These are phyloP conservation scores for Hypsibius dujardini DNA, from an alignment of 1,140 invertebrate genomes.

Conservation along the genomic window DNA sequence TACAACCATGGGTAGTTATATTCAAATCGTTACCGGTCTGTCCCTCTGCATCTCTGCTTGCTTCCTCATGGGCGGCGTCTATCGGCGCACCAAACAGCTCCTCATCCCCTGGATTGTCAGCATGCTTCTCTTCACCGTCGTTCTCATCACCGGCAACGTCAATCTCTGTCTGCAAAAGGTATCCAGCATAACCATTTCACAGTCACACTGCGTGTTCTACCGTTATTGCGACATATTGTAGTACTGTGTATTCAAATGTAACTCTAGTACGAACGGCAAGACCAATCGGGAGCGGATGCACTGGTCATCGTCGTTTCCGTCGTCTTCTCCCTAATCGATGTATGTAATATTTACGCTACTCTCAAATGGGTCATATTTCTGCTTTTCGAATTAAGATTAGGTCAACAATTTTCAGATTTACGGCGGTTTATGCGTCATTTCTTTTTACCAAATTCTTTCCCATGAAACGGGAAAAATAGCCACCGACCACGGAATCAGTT, in stretches of 20 bases:
- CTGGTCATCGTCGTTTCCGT: not conserved
- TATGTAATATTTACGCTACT: not conserved
- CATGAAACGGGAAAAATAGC: not conserved
- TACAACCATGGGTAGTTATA: not conserved
- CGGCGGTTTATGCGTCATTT: constrained; percentile 1
- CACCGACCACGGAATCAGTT: too few relatives aligned
- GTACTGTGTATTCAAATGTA: not conserved
- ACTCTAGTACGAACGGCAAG: not conserved
- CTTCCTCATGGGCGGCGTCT: not conserved
- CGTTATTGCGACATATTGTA: not conserved
- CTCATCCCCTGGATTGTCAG: constrained; percentile 3
- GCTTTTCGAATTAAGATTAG: not conserved
- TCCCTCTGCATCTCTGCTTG: not conserved
- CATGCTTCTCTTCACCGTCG: not conserved
- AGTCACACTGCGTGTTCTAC: not conserved
- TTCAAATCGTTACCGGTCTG: not conserved
- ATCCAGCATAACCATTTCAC: not conserved
- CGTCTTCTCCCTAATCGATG: not conserved
- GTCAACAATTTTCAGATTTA: constrained; percentile 9
- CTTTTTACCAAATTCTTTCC: constrained; percentile 4
- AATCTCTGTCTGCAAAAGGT: not conserved
- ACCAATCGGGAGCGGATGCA: not conserved
- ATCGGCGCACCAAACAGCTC: not conserved
- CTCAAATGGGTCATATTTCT: constrained; percentile 4
- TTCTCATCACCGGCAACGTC: not conserved